Conservation (phyloP, 2,888 invertebrate genomes). For the Acanthoscelides obtectus region DNA sequence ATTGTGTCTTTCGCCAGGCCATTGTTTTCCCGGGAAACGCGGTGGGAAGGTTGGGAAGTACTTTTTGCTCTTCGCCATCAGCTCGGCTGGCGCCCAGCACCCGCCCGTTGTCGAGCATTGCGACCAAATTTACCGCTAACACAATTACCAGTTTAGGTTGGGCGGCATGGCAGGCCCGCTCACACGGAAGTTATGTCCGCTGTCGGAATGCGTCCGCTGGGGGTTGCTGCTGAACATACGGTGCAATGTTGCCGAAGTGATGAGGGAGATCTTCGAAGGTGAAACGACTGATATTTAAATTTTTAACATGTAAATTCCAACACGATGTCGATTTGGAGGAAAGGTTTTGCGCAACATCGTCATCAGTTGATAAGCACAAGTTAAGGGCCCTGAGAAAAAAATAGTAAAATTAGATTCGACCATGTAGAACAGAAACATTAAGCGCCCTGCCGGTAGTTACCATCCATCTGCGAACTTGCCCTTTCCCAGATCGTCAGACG, state of each 20-base stretch:
- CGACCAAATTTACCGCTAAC: conserved; percentile 45
- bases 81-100: conserved; percentile 8
- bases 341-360: too few species aligned
- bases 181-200: conserved; percentile 45
- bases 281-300: too few species aligned
- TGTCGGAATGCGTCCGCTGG: conserved; percentile 19
- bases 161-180: conserved; percentile 39
- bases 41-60: conserved; percentile 4
- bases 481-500: too few species aligned
- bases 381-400: too few species aligned
- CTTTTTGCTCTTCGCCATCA: conserved; percentile 15
- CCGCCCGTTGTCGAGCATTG: conserved; percentile 38
- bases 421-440: too few species aligned
- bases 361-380: too few species aligned
- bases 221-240: not conserved
- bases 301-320: too few species aligned
- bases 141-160: conserved; percentile 46
- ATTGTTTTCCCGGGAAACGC: not conserved
- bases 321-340: too few species aligned
- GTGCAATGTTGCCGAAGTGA: not conserved
- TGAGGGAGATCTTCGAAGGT: too few species aligned
- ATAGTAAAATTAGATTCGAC: too few species aligned
- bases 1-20: not conserved
- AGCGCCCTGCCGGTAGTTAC: too few species aligned
- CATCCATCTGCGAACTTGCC: too few species aligned